Percentiles rank a stretch among this genome's conserved stretches.
Evolutionary conservation across 2,888 invertebrate species (phyloP).

Genomic region (Tortricodes alternella): DNA sequence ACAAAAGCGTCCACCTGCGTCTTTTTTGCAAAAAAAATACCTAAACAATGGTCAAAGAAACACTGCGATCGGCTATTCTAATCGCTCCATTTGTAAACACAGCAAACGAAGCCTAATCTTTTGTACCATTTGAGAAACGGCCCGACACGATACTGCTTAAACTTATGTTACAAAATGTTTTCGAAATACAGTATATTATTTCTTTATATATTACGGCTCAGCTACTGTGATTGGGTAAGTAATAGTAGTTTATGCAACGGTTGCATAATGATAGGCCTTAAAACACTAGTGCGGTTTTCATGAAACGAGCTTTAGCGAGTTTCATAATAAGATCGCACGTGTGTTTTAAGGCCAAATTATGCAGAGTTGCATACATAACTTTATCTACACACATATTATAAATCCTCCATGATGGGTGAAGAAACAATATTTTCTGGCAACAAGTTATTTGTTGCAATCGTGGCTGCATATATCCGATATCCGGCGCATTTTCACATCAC

Average conservation of each 20-base stretch:
- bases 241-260: not conserved
- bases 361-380: too few relatives aligned
- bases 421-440: too few relatives aligned
- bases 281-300: too few relatives aligned
- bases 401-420: too few relatives aligned
- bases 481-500: too few relatives aligned
- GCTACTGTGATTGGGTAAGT: conserved; percentile 48
- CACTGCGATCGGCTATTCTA: conserved; percentile 40
- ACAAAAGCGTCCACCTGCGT: conserved; percentile 1
- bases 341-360: too few relatives aligned
- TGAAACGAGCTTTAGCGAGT: too few relatives aligned
- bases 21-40: conserved; percentile 26
- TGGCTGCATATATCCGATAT: too few relatives aligned
- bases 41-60: conserved; percentile 36
- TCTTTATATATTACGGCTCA: conserved; percentile 38
- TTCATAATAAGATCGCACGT: too few relatives aligned
- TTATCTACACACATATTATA: too few relatives aligned
- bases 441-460: too few relatives aligned
- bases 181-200: conserved; percentile 39
- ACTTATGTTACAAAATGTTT: conserved; percentile 39
- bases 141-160: conserved; percentile 27
- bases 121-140: conserved; percentile 35
- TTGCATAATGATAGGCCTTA: too few relatives aligned
- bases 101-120: conserved; percentile 33
- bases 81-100: conserved; percentile 51